Base-by-base conservation (phyloP, 2,888 invertebrate genomes). In the Anticlea derivata region DNA sequence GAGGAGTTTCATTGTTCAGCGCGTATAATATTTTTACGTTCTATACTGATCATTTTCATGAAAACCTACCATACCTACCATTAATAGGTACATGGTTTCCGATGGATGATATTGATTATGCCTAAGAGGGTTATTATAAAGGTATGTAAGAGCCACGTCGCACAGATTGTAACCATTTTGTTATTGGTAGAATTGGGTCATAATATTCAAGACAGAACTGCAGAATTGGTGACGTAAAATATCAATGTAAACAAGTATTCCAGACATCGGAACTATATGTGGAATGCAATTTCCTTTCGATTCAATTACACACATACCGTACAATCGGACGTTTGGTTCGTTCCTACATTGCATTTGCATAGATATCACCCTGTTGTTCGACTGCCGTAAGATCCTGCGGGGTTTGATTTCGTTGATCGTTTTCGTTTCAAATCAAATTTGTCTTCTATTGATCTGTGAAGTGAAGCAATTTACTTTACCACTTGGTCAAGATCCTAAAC, bases 211-310 rank as follows among this genome's bases (percentile, higher is more conserved):
- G 2, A 4, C 17, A 4, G 17, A 3, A 4, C 17, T 4, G 17
- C 10, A 26, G 33, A 26, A 31, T 11, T 5, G n/a, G 24, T 24
- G 30, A 38, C 11, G 10, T 39, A 23, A 50, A 45, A 46, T 40
- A 41, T 35, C 22, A 48, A 50, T 50, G 44, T 38, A 50, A 44
- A 50, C 50, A 26, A 38, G 55, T 58, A 55, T 44, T 58, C 58
- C 50, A 40, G 20, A 50, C 65, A 66, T 66, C 64, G 68, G 69
- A 71, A 74, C 69, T 73, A 70, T 65, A 73, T 70, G 69, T 55
- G 73, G 75, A 78, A 83, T 81, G 79, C 78, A 80, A 83, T 80
- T 82, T 77, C 79, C 78, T 64, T 69, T 67, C 61, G 65, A 78
- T 82, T 79, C 79, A 80, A 83, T 81, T 80, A 81, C 73, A 73